Evolutionary conservation across 2,113 vertebrate genomes (phyloP).

Genomic region (Arenaria interpres): DNA sequence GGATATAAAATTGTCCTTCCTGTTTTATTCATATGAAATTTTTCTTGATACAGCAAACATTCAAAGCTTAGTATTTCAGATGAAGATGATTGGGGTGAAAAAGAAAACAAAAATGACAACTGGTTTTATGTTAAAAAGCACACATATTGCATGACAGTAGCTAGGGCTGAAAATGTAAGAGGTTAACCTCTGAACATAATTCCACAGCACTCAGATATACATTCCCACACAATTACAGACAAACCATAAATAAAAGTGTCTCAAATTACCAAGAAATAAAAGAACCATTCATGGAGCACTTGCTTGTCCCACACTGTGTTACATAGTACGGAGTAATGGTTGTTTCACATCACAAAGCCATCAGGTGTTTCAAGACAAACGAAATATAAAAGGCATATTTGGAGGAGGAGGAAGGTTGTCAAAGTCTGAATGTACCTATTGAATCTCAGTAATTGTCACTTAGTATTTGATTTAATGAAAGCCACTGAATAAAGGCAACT

Average conservation of each 20-base stretch:
- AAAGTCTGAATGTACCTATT: slow-evolving; percentile 73
- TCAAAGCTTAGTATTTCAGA: not conserved
- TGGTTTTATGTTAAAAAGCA: not conserved
- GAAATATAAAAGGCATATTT: slow-evolving; percentile 53
- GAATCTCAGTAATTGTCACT: slow-evolving; percentile 72
- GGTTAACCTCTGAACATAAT: not conserved
- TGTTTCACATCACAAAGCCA: slow-evolving; percentile 54
- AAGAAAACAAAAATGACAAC: not conserved
- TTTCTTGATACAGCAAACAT: not conserved
- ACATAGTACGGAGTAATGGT: slow-evolving; percentile 15
- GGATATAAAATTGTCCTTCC: not conserved
- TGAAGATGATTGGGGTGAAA: not conserved
- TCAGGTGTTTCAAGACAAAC: slow-evolving; percentile 62
- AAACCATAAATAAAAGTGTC: slow-evolving; percentile 38
- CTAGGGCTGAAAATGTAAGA: not conserved
- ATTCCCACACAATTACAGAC: slow-evolving; percentile 1
- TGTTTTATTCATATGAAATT: not conserved
- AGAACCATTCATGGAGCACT: slow-evolving; percentile 49
- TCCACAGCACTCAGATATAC: not conserved
- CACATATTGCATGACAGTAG: not conserved
- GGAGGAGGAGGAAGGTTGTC: slow-evolving; percentile 67
- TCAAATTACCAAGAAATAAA: slow-evolving; percentile 70
- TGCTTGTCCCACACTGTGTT: slow-evolving; percentile 24
- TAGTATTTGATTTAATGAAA: slow-evolving; percentile 73
- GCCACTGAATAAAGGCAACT: slow-evolving; percentile 54